Conservation (phyloP, 2,797 vertebrate species). For the Pampus argenteus region DNA sequence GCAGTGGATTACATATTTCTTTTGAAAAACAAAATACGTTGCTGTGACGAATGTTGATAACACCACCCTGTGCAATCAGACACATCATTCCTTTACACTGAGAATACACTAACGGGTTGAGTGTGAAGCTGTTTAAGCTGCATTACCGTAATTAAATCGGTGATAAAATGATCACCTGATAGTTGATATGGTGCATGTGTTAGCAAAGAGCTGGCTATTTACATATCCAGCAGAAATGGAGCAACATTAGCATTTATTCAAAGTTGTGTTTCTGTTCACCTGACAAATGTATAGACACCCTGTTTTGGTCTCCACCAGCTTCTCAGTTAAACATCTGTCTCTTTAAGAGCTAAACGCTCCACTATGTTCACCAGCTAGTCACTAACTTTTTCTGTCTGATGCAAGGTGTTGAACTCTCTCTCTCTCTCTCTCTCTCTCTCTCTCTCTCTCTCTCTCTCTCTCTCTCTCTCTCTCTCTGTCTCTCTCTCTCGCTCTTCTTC, state of each 20-base stretch:
- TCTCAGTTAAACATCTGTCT: neutral
- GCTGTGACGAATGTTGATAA: neutral
- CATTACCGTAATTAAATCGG: too few relatives aligned
- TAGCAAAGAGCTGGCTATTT: neutral
- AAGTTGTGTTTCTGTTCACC: neutral
- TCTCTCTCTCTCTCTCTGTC: too few relatives aligned
- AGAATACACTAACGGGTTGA: neutral
- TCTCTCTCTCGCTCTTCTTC: too few relatives aligned
- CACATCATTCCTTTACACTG: neutral
- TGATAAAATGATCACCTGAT: too few relatives aligned
- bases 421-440: too few relatives aligned
- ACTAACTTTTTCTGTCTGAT: too few relatives aligned
- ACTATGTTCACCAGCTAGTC: too few relatives aligned
- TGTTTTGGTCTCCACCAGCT: conserved; percentile 6
- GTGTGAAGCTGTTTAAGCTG: neutral
- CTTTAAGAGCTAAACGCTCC: neutral
- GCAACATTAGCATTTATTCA: neutral
- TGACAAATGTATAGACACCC: neutral
- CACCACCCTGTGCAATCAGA: too few relatives aligned
- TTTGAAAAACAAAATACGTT: conserved; percentile 4
- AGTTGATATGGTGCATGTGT: neutral
- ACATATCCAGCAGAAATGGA: neutral
- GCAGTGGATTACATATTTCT: neutral
- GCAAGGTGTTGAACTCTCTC: too few relatives aligned
- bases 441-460: too few relatives aligned